A percentile compares a stretch with the other conserved stretches of the same genome.
Conservation (phyloP, 2,888 invertebrate genomes). For the Harpalus rubripes region DNA sequence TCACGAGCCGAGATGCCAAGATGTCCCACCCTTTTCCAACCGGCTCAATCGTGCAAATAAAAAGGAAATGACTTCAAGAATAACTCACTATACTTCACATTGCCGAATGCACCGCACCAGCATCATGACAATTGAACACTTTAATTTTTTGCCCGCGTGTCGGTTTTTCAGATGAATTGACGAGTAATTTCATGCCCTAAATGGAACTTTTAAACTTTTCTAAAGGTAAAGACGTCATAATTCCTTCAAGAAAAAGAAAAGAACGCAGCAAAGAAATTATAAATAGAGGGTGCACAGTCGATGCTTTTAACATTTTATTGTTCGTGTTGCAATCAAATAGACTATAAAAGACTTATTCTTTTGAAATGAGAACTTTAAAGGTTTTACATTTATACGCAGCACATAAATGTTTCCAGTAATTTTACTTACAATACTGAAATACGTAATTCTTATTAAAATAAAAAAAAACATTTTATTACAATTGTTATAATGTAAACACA, state of each 20-base stretch:
- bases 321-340: not conserved
- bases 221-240: constrained; percentile 3
- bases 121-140: constrained; percentile 32
- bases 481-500: too few relatives aligned
- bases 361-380: too few relatives aligned
- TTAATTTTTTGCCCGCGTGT: constrained; percentile 2
- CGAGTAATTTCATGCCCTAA: constrained; percentile 8
- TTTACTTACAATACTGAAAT: too few relatives aligned
- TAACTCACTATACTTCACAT: constrained; percentile 43
- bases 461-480: too few relatives aligned
- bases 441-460: too few relatives aligned
- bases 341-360: not conserved
- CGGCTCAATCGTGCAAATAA: constrained; percentile 47
- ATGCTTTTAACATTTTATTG: constrained; percentile 1
- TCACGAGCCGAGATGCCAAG: constrained; percentile 36
- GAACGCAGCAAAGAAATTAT: not conserved
- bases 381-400: constrained; percentile 34
- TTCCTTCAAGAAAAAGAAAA: constrained; percentile 3
- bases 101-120: not conserved
- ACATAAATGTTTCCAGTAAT: constrained; percentile 49
- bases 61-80: constrained; percentile 57
- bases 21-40: constrained; percentile 37
- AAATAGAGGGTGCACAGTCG: not conserved
- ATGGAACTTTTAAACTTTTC: not conserved
- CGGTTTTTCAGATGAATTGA: not conserved